phyloP scores from a whole-genome alignment of 2,113 vertebrate genomes.

The Hemibagrus wyckioides region DNA sequence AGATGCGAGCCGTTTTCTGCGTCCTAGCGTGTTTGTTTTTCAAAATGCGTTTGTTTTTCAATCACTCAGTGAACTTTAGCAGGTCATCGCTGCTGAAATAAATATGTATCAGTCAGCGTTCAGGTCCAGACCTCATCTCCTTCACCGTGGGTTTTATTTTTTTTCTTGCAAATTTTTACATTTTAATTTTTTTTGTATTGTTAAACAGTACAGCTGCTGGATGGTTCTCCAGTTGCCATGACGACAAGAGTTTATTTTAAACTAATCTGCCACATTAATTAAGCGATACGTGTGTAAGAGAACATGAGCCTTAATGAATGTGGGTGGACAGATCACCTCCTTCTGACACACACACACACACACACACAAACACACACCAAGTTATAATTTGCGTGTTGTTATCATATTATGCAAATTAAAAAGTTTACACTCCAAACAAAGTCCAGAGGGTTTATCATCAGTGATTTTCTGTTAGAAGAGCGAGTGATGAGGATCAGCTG shows the following conservation, averaged over 20 bases:
- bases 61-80: background rate
- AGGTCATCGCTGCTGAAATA: background rate
- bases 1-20: background rate
- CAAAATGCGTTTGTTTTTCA: background rate
- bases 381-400: background rate
- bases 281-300: constrained; percentile 7
- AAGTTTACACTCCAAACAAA: constrained; percentile 25
- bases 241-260: background rate
- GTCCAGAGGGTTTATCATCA: background rate
- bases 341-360: constrained; percentile 20
- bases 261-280: constrained; percentile 14
- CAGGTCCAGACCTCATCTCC: background rate
- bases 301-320: constrained; percentile 28
- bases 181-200: background rate
- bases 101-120: background rate
- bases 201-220: constrained; percentile 10
- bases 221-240: background rate
- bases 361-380: background rate
- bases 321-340: constrained; percentile 19
- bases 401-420: constrained; percentile 19
- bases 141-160: no score
- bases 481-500: background rate
- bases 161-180: background rate
- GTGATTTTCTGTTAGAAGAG: background rate
- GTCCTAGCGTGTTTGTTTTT: background rate